phyloP scores from a whole-genome alignment of 1,140 invertebrate species.

The Oncopeltus fasciatus region DNA sequence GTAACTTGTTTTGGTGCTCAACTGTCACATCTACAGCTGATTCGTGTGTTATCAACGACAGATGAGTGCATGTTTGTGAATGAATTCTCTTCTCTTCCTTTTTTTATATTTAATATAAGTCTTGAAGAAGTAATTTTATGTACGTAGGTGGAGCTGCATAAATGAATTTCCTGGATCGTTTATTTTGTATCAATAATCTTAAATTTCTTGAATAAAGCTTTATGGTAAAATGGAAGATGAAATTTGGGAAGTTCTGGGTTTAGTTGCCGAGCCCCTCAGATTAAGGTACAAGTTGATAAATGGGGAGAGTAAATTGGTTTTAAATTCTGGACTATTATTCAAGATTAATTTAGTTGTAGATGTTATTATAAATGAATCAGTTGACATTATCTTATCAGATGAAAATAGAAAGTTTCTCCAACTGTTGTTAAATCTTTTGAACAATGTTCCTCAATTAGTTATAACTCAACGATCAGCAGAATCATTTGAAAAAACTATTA shows the following conservation, averaged over 20 bases:
- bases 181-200: too few species aligned
- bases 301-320: slow-evolving; percentile 8
- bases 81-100: too few species aligned
- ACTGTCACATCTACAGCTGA: too few species aligned
- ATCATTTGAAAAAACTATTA: neutral
- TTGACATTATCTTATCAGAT: neutral
- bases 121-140: too few species aligned
- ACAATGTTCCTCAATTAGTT: slow-evolving; percentile 2
- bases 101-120: too few species aligned
- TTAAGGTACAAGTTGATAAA: neutral
- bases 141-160: too few species aligned
- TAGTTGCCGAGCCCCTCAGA: neutral
- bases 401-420: neutral
- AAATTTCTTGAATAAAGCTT: neutral
- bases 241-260: slow-evolving; percentile 1
- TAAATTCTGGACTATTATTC: slow-evolving; percentile 2
- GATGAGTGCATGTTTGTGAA: too few species aligned
- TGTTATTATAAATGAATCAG: slow-evolving; percentile 1
- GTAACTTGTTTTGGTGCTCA: too few species aligned
- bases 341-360: slow-evolving; percentile 10
- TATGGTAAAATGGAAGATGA: slow-evolving; percentile 10
- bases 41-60: too few species aligned
- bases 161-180: too few species aligned
- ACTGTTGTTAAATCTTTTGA: slow-evolving; percentile 31
- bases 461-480: slow-evolving; percentile 4